Percentiles rank a stretch among this genome's conserved stretches.
Evolutionary conservation across 2,113 vertebrate species (phyloP).

Genomic region (Stomatorhinus ivindoensis): DNA sequence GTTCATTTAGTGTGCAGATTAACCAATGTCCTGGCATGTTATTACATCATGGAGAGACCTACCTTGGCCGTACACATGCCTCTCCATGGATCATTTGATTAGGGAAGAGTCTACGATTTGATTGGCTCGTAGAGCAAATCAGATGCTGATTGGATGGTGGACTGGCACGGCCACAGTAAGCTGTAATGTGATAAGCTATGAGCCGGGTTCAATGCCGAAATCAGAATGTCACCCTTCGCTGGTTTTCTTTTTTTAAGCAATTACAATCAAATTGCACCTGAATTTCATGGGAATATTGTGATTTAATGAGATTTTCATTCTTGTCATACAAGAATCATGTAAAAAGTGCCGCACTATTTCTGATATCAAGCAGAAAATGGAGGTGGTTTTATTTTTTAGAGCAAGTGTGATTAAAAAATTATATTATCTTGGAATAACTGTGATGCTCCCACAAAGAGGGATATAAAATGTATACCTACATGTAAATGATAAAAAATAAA

Average conservation of each 20-base stretch:
- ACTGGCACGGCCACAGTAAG: conserved; percentile 27
- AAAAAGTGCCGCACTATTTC: conserved; percentile 75
- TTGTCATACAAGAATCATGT: conserved; percentile 98
- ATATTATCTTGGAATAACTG: conserved; percentile 62
- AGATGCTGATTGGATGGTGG: conserved; percentile 28
- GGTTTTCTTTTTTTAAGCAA: conserved; percentile 33
- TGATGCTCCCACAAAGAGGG: conserved; percentile 71
- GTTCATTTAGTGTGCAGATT: conserved; percentile 42
- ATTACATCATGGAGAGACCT: conserved; percentile 36
- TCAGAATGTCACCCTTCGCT: conserved; percentile 32
- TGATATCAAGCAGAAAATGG: conserved; percentile 83
- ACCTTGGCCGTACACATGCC: conserved; percentile 43
- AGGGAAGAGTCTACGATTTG: not conserved
- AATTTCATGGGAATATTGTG: conserved; percentile 53
- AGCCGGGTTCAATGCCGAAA: conserved; percentile 53
- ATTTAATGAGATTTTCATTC: conserved; percentile 67
- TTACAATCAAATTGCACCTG: conserved; percentile 42
- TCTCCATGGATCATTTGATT: not conserved
- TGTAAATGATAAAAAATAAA: conserved; percentile 98
- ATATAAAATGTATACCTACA: conserved; percentile 83
- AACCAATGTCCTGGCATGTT: conserved; percentile 44
- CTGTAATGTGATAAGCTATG: conserved; percentile 18
- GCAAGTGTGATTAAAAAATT: conserved; percentile 51
- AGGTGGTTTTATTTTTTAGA: conserved; percentile 95
- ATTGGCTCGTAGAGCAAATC: not conserved